Conservation (phyloP, 2,888 invertebrate genomes). For the Hecatera dysodea region DNA sequence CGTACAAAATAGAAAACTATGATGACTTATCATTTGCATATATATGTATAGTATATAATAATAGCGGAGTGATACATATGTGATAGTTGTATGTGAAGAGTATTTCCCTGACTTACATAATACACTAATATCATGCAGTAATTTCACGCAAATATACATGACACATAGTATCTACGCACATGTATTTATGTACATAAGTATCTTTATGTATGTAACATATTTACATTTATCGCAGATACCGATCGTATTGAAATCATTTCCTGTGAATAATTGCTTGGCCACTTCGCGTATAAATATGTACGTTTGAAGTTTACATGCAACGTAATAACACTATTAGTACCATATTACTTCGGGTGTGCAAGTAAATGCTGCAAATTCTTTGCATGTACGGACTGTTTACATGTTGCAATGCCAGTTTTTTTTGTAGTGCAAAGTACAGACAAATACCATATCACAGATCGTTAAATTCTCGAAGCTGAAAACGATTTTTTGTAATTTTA, state of each 20-base stretch:
- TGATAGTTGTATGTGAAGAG: neutral
- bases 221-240: conserved; percentile 33
- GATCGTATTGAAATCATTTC: conserved; percentile 48
- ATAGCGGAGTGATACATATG: neutral
- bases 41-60: neutral
- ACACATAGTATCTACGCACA: neutral
- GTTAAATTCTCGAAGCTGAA: too few species aligned
- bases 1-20: neutral
- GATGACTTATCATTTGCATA: neutral
- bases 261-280: conserved; percentile 41
- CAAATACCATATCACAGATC: too few species aligned
- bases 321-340: neutral
- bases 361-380: conserved; percentile 22
- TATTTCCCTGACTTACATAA: neutral
- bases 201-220: neutral
- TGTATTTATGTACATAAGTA: neutral
- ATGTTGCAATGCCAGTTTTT: neutral
- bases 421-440: too few species aligned
- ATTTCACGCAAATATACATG: neutral
- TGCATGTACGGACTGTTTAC: neutral
- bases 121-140: neutral
- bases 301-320: neutral
- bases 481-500: too few species aligned
- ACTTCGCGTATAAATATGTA: conserved; percentile 12
- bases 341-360: conserved; percentile 1